Conservation (phyloP, 2,797 vertebrate genomes). For the Chloroceryle inda region DNA sequence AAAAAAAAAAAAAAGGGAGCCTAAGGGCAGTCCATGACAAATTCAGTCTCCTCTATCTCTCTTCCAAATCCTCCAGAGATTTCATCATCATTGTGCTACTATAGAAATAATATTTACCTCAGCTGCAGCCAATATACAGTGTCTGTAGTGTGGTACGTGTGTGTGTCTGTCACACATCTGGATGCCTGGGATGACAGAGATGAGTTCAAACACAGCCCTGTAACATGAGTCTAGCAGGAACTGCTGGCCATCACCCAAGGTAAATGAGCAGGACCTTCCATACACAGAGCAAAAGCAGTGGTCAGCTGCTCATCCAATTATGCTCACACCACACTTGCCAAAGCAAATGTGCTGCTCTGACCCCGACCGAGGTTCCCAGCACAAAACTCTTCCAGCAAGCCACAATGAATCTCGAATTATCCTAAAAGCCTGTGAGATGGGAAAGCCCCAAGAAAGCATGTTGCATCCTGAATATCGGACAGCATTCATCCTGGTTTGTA, state of each 20-base stretch:
- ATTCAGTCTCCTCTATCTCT: background rate
- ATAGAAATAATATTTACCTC: conserved; percentile 50
- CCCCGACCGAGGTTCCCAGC: background rate
- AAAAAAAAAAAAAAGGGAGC: background rate
- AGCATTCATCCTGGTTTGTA: background rate
- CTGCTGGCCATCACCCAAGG: conserved; percentile 30
- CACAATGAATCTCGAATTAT: background rate
- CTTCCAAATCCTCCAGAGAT: background rate
- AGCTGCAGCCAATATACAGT: conserved; percentile 43
- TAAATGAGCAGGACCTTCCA: background rate
- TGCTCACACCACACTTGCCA: background rate
- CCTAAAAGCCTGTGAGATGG: background rate
- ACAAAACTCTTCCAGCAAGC: background rate
- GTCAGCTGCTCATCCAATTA: background rate
- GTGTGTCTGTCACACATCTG: background rate
- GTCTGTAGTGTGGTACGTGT: background rate
- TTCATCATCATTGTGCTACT: background rate
- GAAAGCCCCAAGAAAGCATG: background rate
- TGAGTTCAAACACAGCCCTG: background rate
- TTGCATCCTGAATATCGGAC: background rate
- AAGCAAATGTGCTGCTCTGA: conserved; percentile 14
- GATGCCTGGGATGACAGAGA: background rate
- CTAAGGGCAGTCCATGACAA: background rate
- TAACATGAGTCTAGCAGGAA: background rate
- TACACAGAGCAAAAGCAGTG: rapidly evolving